phyloP scores from a whole-genome alignment of 2,888 invertebrate genomes.

The Rhabditophanes sp. region DNA sequence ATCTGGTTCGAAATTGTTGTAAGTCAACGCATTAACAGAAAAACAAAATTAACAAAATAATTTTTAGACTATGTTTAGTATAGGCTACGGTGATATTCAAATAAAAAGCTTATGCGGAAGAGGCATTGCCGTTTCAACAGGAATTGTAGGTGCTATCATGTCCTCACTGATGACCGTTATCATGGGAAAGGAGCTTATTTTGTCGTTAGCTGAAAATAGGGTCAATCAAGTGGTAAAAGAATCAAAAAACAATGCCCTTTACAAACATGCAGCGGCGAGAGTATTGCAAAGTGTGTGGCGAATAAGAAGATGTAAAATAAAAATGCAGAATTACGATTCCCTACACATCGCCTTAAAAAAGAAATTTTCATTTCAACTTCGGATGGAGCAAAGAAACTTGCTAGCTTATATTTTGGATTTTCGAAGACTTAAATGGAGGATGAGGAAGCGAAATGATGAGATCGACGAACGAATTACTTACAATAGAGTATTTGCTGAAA shows the following conservation, averaged over 20 bases:
- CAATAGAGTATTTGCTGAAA: background rate
- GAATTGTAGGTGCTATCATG: slow-evolving; percentile 98
- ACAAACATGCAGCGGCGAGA: slow-evolving; percentile 94
- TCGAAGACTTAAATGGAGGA: too few relatives aligned
- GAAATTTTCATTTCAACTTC: slow-evolving; percentile 11
- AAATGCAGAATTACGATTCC: slow-evolving; percentile 1
- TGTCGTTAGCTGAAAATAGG: slow-evolving; percentile 96
- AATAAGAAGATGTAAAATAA: slow-evolving; percentile 14
- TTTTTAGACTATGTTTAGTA: slow-evolving; percentile 79
- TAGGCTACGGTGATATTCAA: slow-evolving; percentile 93
- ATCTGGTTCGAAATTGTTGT: slow-evolving; percentile 42
- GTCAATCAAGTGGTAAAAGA: slow-evolving; percentile 79
- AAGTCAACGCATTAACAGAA: slow-evolving; percentile 7
- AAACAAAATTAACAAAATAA: background rate
- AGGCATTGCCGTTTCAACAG: slow-evolving; percentile 93
- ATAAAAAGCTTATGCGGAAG: slow-evolving; percentile 99
- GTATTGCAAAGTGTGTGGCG: slow-evolving; percentile 92
- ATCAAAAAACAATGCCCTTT: slow-evolving; percentile 23
- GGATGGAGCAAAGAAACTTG: slow-evolving; percentile 22
- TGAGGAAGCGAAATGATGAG: too few relatives aligned
- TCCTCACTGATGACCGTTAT: slow-evolving; percentile 96
- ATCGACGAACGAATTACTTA: slow-evolving; percentile 6
- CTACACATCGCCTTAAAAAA: slow-evolving; percentile 4
- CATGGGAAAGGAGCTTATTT: slow-evolving; percentile 90
- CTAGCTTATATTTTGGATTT: slow-evolving; percentile 24